Evolutionary conservation across 35 echinoderm and acorn worm species (phyloP).

Genomic region (Lytechinus pictus): DNA sequence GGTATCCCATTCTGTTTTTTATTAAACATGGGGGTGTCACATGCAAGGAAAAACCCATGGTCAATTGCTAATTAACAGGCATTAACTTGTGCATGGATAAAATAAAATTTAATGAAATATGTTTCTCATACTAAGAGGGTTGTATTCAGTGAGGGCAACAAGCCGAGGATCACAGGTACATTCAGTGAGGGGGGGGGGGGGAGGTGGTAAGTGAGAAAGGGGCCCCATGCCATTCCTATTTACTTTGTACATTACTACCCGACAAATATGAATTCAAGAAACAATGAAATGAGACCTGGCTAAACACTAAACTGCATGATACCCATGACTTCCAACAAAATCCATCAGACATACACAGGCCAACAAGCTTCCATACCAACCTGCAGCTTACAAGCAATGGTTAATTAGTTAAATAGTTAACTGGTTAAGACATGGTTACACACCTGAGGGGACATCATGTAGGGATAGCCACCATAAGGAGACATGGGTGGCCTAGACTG

Average conservation of each 20-base stretch:
- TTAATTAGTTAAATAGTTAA: conserved; percentile 27
- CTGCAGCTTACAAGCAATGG: background rate
- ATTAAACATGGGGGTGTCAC: background rate
- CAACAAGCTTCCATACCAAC: background rate
- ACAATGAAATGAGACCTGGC: background rate
- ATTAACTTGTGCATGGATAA: background rate
- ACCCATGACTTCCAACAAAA: background rate
- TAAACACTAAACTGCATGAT: background rate
- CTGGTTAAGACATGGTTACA: conserved; percentile 25
- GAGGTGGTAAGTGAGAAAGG: background rate
- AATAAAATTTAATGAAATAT: too few species aligned
- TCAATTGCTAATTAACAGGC: background rate
- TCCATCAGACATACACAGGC: background rate
- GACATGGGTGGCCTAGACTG: conserved; percentile 67
- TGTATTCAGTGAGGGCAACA: background rate
- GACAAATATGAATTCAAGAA: background rate
- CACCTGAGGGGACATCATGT: conserved; percentile 78
- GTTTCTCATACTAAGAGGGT: background rate
- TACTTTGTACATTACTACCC: background rate
- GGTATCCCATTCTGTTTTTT: too few species aligned
- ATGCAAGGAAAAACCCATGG: background rate
- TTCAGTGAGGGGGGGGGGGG: too few species aligned
- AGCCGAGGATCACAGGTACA: background rate
- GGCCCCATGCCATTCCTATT: background rate
- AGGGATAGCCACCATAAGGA: conserved; percentile 73